A percentile compares a stretch with the other conserved stretches of the same genome.
phyloP scores from a whole-genome alignment of 2,888 invertebrate species.

The Lycaena phlaeas region DNA sequence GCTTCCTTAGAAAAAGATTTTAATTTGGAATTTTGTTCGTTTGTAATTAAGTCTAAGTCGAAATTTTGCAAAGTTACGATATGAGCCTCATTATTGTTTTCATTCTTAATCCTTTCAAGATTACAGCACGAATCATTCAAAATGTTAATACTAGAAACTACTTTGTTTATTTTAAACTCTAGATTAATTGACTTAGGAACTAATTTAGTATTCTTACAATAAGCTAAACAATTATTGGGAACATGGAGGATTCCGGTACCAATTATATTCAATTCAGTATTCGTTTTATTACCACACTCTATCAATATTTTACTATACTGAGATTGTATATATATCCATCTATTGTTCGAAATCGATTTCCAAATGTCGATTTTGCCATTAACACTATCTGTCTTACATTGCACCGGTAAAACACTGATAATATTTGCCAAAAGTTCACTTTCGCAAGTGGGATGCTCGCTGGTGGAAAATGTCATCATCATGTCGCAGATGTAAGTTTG shows the following conservation, averaged over 20 bases:
- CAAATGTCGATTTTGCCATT: constrained; percentile 14
- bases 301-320: background rate
- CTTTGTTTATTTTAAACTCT: background rate
- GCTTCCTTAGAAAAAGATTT: background rate
- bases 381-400: constrained; percentile 10
- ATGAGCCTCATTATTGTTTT: background rate
- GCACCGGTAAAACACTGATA: constrained; percentile 2
- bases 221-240: constrained; percentile 2
- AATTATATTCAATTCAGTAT: background rate
- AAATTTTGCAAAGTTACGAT: background rate
- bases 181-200: background rate
- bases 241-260: background rate
- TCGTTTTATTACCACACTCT: background rate
- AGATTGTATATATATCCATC: constrained; percentile 17
- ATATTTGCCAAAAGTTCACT: constrained; percentile 16
- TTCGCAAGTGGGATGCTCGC: constrained; percentile 14
- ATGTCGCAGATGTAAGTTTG: background rate
- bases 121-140: constrained; percentile 2
- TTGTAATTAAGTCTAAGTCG: background rate
- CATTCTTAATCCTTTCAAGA: background rate
- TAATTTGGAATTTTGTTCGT: background rate
- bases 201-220: background rate
- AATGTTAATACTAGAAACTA: background rate
- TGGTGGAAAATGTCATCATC: background rate
- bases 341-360: constrained; percentile 15